phyloP scores from a whole-genome alignment of 1,140 invertebrate species.

The Pseudomyrmex gracilis region DNA sequence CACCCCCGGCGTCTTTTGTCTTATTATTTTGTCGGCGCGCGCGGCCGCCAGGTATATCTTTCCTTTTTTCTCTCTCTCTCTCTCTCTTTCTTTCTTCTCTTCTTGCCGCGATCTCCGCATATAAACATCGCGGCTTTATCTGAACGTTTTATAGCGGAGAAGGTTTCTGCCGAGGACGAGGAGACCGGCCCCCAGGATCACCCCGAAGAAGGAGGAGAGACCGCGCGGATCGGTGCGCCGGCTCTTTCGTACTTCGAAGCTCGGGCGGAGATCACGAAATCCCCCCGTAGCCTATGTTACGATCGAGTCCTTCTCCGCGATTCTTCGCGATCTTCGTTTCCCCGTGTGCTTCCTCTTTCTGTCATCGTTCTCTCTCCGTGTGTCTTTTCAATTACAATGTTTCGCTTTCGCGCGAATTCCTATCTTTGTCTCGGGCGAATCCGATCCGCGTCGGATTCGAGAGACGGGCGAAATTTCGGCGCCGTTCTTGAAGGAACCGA shows the following conservation, averaged over 20 bases:
- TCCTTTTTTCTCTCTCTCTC: slow-evolving; percentile 63
- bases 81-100: slow-evolving; percentile 61
- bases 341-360: neutral
- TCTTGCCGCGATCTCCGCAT: slow-evolving; percentile 72
- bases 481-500: slow-evolving; percentile 21
- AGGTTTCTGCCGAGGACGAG: slow-evolving; percentile 53
- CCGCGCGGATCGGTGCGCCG: slow-evolving; percentile 29
- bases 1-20: slow-evolving; percentile 76
- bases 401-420: slow-evolving; percentile 42
- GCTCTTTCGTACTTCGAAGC: neutral
- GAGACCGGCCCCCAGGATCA: slow-evolving; percentile 55
- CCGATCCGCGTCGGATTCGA: slow-evolving; percentile 35
- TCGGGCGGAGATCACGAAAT: slow-evolving; percentile 34
- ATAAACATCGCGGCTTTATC: slow-evolving; percentile 82
- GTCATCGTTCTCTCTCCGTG: neutral
- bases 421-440: slow-evolving; percentile 54
- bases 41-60: slow-evolving; percentile 73
- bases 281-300: slow-evolving; percentile 61
- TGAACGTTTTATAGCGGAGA: slow-evolving; percentile 78
- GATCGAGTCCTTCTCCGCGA: neutral
- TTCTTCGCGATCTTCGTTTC: slow-evolving; percentile 9
- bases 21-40: slow-evolving; percentile 78
- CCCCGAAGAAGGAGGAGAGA: slow-evolving; percentile 52
- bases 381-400: slow-evolving; percentile 51
- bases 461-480: neutral